Percentiles rank a stretch among this genome's conserved stretches.
Conservation (phyloP, 2,888 invertebrate genomes). For the Agonopterix arenella region DNA sequence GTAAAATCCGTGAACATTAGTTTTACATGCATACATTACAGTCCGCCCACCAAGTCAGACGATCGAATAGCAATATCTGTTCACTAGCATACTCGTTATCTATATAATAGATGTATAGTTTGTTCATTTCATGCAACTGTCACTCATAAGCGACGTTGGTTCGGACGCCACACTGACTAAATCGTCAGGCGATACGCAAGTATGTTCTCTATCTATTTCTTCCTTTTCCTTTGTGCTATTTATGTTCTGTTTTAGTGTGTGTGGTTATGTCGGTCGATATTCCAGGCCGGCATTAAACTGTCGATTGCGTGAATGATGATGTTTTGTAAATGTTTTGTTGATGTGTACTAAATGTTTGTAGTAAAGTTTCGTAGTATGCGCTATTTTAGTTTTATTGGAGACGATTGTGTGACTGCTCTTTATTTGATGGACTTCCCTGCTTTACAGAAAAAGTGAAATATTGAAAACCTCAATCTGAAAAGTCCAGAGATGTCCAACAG, state of each 20-base stretch:
- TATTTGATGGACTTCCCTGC: too few species aligned
- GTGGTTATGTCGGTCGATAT: slow-evolving; percentile 27
- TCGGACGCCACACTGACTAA: slow-evolving; percentile 70
- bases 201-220: slow-evolving; percentile 50
- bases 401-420: too few species aligned
- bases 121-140: slow-evolving; percentile 77
- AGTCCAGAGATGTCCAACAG: too few species aligned
- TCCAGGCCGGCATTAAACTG: slow-evolving; percentile 15
- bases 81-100: slow-evolving; percentile 16
- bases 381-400: too few species aligned
- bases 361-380: too few species aligned
- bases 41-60: slow-evolving; percentile 11
- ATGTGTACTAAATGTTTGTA: background rate
- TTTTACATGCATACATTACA: too few species aligned
- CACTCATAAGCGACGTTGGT: slow-evolving; percentile 71
- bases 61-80: slow-evolving; percentile 9
- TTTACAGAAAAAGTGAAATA: too few species aligned
- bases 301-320: background rate
- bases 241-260: slow-evolving; percentile 11
- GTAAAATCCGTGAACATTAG: too few species aligned
- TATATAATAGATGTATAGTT: slow-evolving; percentile 73
- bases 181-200: slow-evolving; percentile 71
- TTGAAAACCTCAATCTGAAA: too few species aligned
- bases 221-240: slow-evolving; percentile 20
- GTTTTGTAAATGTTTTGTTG: background rate